These are phyloP conservation scores for Eupithecia inturbata DNA, from an alignment of 2,888 invertebrate genomes.

Conservation along the genomic window DNA sequence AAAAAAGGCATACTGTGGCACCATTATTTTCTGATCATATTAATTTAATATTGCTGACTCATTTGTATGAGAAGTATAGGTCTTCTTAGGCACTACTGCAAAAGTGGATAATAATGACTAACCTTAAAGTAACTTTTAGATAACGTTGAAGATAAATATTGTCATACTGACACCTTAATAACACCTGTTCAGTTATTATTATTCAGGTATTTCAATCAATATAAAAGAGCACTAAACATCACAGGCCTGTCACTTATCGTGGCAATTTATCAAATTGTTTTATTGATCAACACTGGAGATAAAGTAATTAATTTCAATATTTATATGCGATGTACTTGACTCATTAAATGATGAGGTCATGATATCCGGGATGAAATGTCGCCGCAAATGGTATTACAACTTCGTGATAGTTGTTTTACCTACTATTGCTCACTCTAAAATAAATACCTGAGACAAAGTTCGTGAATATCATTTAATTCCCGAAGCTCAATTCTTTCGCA, in stretches of 20 bases:
- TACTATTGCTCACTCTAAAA: neutral
- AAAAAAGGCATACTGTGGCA: neutral
- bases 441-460: neutral
- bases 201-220: constrained; percentile 19
- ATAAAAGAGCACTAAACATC: constrained; percentile 31
- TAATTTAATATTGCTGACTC: neutral
- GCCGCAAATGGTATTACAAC: constrained; percentile 29
- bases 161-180: constrained; percentile 10
- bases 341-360: constrained; percentile 38
- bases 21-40: neutral
- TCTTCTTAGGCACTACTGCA: neutral
- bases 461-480: neutral
- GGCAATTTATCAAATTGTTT: constrained; percentile 37
- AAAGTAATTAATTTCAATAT: constrained; percentile 33
- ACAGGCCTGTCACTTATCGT: constrained; percentile 33
- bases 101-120: neutral
- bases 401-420: constrained; percentile 13
- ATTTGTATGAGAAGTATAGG: neutral
- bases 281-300: constrained; percentile 31
- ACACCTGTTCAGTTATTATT: neutral
- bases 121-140: neutral
- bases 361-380: constrained; percentile 39
- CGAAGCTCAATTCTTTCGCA: neutral
- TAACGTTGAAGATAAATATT: neutral
- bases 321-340: constrained; percentile 36